Conservation (phyloP, 2,113 vertebrate species). For the Heterocephalus glaber region DNA sequence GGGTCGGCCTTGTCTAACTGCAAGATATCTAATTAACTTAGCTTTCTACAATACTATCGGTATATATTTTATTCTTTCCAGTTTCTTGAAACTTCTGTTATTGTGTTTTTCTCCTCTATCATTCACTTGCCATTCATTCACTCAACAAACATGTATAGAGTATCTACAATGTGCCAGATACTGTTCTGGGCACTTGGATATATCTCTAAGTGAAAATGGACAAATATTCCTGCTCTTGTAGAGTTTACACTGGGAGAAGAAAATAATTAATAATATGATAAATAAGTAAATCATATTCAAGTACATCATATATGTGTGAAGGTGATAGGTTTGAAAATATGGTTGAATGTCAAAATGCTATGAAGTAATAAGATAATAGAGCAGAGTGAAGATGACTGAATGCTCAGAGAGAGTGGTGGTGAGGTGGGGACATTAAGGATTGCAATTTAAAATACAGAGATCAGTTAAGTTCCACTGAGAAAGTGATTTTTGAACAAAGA, state of each 20-base stretch:
- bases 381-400: neutral
- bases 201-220: neutral
- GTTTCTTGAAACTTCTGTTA: neutral
- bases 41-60: neutral
- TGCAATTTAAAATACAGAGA: neutral
- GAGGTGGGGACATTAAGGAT: neutral
- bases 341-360: neutral
- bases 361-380: neutral
- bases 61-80: neutral
- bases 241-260: neutral
- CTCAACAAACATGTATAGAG: neutral
- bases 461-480: neutral
- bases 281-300: neutral
- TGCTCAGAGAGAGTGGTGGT: neutral
- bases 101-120: neutral
- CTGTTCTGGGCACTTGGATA: neutral
- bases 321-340: neutral
- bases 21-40: too few species aligned
- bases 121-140: neutral
- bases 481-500: conserved; percentile 16
- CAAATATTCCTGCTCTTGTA: neutral
- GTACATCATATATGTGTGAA: neutral
- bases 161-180: neutral
- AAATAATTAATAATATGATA: neutral
- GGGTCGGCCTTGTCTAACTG: too few species aligned